Conservation (phyloP, 2,888 invertebrate species). For the Philonicus albiceps region DNA sequence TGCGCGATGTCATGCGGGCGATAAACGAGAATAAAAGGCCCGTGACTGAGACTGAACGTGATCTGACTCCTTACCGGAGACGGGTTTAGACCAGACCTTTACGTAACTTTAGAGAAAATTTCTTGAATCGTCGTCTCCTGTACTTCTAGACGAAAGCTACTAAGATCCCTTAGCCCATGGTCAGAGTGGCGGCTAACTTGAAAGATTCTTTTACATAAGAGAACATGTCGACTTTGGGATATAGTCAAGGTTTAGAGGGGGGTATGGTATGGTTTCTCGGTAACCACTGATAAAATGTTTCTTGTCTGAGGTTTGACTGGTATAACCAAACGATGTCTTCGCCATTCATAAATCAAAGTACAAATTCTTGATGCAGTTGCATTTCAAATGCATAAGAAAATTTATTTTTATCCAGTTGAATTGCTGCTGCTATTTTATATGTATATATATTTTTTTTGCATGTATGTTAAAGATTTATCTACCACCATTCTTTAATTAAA, state of each 20-base stretch:
- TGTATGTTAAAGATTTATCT: no score
- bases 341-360: neutral
- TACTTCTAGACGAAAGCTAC: neutral
- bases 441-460: no score
- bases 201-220: neutral
- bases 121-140: neutral
- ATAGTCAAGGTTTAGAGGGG: neutral
- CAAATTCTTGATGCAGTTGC: no score
- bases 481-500: no score
- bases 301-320: neutral
- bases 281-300: neutral
- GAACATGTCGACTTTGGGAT: neutral
- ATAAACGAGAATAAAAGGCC: slow-evolving; percentile 9
- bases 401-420: no score
- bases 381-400: no score
- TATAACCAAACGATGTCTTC: neutral
- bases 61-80: neutral
- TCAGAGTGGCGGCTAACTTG: neutral
- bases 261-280: neutral
- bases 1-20: neutral
- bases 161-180: neutral
- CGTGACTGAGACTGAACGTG: neutral
- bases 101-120: slow-evolving; percentile 1
- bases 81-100: slow-evolving; percentile 1
- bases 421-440: no score